Percentiles rank a stretch among this genome's conserved stretches.
Evolutionary conservation across 2,113 vertebrate species (phyloP).

Genomic region (Hippocampus mohnikei): DNA sequence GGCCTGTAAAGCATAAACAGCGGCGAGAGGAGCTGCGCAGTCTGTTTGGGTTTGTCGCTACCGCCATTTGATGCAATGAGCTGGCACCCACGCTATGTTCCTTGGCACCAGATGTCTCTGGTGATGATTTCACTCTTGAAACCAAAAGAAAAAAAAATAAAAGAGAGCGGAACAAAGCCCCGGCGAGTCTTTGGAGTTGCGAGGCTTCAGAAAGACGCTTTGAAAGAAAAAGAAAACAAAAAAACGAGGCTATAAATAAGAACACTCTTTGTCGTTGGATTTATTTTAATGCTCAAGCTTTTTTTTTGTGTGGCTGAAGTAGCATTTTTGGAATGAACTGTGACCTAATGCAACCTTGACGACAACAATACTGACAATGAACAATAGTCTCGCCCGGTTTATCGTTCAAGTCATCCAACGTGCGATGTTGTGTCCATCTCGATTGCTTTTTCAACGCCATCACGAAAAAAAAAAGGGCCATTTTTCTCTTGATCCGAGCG

Average conservation of each 20-base stretch:
- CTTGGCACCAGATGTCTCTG: neutral
- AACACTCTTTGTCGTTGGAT: neutral
- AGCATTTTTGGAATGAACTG: conserved; percentile 29
- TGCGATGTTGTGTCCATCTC: conserved; percentile 43
- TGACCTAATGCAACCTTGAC: conserved; percentile 35
- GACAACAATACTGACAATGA: conserved; percentile 31
- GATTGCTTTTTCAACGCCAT: conserved; percentile 31
- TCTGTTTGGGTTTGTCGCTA: conserved; percentile 8
- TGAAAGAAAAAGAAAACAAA: neutral
- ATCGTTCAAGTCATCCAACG: conserved; percentile 17
- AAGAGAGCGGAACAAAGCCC: neutral
- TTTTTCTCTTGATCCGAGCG: conserved; percentile 50
- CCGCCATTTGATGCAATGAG: conserved; percentile 2
- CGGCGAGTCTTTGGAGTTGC: conserved; percentile 6
- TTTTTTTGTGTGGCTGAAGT: neutral
- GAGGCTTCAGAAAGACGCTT: neutral
- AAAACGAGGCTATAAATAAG: conserved; percentile 4
- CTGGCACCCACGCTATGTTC: neutral
- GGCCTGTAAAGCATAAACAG: neutral
- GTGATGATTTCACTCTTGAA: neutral
- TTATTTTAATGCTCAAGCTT: neutral
- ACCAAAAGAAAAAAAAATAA: neutral
- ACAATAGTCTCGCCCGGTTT: conserved; percentile 28
- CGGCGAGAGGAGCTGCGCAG: neutral
- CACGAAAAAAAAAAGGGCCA: conserved; percentile 26